Percentiles rank a stretch among this genome's conserved stretches.
Evolutionary conservation across 2,888 invertebrate genomes (phyloP).

Genomic region (Hymenopus coronatus): DNA sequence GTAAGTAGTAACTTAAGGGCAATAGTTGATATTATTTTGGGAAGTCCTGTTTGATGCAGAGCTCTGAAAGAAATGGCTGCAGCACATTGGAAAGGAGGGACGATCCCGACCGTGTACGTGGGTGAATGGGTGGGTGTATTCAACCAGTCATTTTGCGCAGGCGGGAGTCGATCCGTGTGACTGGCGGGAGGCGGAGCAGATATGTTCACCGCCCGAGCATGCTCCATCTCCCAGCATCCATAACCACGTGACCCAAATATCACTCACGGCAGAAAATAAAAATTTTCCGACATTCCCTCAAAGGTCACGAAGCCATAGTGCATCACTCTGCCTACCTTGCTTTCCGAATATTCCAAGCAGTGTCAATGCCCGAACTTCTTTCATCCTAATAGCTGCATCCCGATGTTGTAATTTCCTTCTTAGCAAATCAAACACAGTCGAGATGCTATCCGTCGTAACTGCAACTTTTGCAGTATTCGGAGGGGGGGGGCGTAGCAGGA

Average conservation of each 20-base stretch:
- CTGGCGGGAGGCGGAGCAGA: constrained; percentile 6
- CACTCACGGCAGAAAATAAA: neutral
- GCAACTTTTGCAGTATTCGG: too few relatives aligned
- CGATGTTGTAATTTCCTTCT: too few relatives aligned
- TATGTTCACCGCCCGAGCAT: neutral
- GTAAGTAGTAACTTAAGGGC: too few relatives aligned
- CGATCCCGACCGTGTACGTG: neutral
- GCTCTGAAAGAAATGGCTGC: neutral
- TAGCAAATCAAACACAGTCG: too few relatives aligned
- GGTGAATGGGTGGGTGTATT: neutral
- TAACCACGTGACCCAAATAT: neutral
- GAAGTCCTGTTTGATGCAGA: neutral
- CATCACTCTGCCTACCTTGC: neutral
- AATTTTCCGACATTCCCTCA: neutral
- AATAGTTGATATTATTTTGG: too few relatives aligned
- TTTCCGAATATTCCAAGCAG: neutral
- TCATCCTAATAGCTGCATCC: too few relatives aligned
- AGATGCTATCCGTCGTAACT: too few relatives aligned
- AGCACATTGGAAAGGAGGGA: neutral
- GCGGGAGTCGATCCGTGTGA: constrained; percentile 3
- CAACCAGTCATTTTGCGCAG: neutral
- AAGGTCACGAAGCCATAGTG: neutral
- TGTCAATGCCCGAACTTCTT: too few relatives aligned
- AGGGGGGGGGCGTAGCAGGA: too few relatives aligned
- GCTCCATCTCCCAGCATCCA: neutral